Conservation (phyloP, 2,797 vertebrate genomes). For the Clamator glandarius region DNA sequence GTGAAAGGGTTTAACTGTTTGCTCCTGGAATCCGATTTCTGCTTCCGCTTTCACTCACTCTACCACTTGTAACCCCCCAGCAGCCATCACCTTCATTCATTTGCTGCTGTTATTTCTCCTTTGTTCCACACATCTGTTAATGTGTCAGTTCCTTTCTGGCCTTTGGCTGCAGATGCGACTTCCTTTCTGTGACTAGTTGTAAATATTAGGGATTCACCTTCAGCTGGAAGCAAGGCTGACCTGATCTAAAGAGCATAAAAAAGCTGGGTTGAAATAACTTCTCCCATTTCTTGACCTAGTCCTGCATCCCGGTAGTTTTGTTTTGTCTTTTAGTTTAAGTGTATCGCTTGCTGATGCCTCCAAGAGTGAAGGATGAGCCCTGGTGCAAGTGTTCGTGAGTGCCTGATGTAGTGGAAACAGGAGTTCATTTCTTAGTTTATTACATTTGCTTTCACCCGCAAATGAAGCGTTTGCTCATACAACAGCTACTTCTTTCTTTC, state of each 20-base stretch:
- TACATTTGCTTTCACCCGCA: neutral
- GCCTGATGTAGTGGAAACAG: neutral
- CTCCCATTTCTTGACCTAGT: neutral
- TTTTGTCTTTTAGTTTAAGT: neutral
- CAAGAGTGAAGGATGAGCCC: neutral
- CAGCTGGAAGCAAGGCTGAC: neutral
- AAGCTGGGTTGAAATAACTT: neutral
- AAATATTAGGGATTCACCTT: neutral
- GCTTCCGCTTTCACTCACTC: neutral
- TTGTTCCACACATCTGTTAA: slow-evolving; percentile 1
- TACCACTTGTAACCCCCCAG: neutral
- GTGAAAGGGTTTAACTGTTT: neutral
- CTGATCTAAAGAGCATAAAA: neutral
- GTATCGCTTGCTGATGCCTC: neutral
- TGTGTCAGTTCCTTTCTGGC: slow-evolving; percentile 9
- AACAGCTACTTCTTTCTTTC: neutral
- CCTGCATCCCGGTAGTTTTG: neutral
- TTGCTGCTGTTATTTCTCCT: neutral
- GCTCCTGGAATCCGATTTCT: neutral
- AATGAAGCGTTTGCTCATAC: neutral
- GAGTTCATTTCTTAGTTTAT: neutral
- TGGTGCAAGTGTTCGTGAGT: neutral
- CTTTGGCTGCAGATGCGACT: slow-evolving; percentile 5
- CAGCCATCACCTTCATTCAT: neutral
- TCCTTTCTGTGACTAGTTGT: neutral